phyloP scores from a whole-genome alignment of 30 jellyfish, hydroid and myxozoan genomes.

The Turritopsis dohrnii region DNA sequence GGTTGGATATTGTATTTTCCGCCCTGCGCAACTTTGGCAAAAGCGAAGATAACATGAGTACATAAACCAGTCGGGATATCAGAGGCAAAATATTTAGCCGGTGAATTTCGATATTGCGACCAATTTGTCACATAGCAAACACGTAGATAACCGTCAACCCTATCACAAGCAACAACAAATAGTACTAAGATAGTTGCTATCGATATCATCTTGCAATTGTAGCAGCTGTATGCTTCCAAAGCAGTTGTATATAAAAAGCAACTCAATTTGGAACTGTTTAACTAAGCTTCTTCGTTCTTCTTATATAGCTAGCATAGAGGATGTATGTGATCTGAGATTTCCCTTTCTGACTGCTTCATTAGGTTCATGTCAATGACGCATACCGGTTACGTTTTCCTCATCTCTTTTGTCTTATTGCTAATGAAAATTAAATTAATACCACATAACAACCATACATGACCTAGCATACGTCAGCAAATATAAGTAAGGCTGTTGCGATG shows the following conservation, averaged over 20 bases:
- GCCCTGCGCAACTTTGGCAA: background rate
- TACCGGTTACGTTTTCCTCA: background rate
- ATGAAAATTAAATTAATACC: background rate
- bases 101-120: conserved; percentile 6
- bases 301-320: background rate
- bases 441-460: background rate
- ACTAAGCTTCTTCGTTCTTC: background rate
- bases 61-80: background rate
- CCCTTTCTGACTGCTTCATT: background rate
- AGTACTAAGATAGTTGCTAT: background rate
- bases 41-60: background rate
- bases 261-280: background rate
- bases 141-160: background rate
- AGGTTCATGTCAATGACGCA: background rate
- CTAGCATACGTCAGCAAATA: background rate
- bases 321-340: background rate
- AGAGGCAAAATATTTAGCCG: background rate
- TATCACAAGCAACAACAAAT: background rate
- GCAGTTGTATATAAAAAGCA: background rate
- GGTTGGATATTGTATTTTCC: background rate
- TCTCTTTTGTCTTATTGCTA: background rate
- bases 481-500: background rate
- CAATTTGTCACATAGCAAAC: background rate
- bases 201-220: background rate
- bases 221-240: background rate